Evolutionary conservation across 2,888 invertebrate genomes (phyloP).

Genomic region (Deilephila porcellus): DNA sequence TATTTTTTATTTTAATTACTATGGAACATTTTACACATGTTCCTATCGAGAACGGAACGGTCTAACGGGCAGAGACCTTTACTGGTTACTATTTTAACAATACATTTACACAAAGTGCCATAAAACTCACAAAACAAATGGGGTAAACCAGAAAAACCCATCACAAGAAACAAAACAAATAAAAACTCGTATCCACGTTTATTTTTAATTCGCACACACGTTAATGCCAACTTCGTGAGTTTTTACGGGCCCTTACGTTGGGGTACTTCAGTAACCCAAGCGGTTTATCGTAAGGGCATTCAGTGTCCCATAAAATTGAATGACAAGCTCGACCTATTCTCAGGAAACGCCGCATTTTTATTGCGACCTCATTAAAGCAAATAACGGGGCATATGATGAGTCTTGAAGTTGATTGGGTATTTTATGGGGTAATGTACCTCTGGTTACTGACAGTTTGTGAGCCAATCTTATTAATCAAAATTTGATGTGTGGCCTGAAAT

Average conservation of each 20-base stretch:
- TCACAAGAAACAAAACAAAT: not conserved
- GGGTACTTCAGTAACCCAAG: conserved; percentile 11
- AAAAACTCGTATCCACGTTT: not conserved
- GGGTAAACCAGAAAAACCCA: not conserved
- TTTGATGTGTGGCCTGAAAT: no score
- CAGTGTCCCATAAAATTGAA: conserved; percentile 26
- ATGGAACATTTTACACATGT: no score
- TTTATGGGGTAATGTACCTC: not conserved
- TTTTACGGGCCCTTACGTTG: not conserved
- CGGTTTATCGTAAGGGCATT: conserved; percentile 25
- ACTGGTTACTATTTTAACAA: not conserved
- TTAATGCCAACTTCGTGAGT: conserved; percentile 7
- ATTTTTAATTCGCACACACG: conserved; percentile 16
- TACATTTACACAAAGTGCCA: not conserved
- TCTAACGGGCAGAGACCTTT: no score
- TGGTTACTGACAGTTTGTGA: not conserved
- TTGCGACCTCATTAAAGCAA: not conserved
- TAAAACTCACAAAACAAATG: conserved; percentile 6
- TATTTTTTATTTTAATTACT: not conserved
- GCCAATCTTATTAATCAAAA: no score
- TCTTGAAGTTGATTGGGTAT: not conserved
- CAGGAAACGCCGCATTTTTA: not conserved
- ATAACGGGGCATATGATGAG: not conserved
- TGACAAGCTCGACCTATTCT: conserved; percentile 26
- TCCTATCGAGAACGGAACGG: no score